Conservation (phyloP, 2,113 vertebrate species). For the Hippopotamus amphibius region DNA sequence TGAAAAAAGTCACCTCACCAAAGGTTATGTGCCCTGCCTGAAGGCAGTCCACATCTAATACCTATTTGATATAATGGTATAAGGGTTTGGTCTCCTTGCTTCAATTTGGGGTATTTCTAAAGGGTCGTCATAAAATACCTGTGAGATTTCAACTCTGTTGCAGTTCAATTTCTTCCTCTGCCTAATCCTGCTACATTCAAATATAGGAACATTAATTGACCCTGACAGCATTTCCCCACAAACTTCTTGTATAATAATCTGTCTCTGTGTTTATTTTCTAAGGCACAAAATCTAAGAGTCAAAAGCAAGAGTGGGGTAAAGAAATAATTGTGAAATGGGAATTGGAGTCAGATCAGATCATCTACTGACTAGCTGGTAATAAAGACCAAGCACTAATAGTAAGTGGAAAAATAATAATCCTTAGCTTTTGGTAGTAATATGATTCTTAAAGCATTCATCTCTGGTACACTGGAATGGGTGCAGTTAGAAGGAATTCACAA, state of each 20-base stretch:
- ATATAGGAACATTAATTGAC: background rate
- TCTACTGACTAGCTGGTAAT: too few relatives aligned
- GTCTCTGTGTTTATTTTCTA: background rate
- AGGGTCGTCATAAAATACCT: background rate
- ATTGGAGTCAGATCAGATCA: background rate
- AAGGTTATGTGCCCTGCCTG: background rate
- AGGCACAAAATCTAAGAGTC: background rate
- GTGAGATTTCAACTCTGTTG: background rate
- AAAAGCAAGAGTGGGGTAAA: background rate
- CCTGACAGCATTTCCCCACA: background rate
- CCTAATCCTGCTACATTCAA: background rate
- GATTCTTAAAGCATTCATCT: background rate
- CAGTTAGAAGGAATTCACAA: background rate
- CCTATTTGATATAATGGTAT: background rate
- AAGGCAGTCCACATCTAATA: background rate
- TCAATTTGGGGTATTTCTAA: background rate
- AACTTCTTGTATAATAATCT: background rate
- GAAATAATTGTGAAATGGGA: background rate
- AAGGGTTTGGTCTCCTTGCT: background rate
- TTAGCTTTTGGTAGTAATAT: background rate
- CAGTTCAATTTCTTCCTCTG: background rate
- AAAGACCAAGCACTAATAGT: background rate
- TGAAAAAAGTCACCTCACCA: background rate
- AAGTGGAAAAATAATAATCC: background rate
- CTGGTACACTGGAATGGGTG: background rate